Percentiles rank a stretch among this genome's conserved stretches.
Evolutionary conservation across 2,113 vertebrate genomes (phyloP).

Genomic region (Xyliphius kryptos): DNA sequence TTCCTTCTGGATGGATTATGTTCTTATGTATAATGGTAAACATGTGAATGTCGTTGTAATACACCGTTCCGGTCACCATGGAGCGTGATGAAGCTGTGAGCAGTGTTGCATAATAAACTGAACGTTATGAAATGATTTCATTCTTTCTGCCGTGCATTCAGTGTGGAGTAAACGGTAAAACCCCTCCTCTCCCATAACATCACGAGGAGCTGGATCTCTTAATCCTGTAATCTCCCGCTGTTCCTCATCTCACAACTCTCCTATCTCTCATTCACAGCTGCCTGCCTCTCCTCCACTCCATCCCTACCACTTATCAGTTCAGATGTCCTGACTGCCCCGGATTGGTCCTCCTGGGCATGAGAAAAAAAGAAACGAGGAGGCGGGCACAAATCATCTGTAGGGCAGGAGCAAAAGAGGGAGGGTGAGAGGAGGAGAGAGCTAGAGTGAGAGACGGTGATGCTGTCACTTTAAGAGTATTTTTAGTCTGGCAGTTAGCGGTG

Average conservation of each 20-base stretch:
- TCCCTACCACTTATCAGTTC: constrained; percentile 42
- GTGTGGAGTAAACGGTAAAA: constrained; percentile 1
- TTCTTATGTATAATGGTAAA: too few species aligned
- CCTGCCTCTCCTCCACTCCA: constrained; percentile 20
- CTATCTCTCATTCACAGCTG: constrained; percentile 31
- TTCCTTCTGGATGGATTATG: too few species aligned
- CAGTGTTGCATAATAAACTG: background rate
- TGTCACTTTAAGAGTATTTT: constrained; percentile 76
- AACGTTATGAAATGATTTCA: background rate
- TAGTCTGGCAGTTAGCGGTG: constrained; percentile 61
- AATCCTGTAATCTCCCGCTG: constrained; percentile 35
- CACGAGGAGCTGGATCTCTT: constrained; percentile 18
- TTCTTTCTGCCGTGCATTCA: background rate
- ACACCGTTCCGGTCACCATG: too few species aligned
- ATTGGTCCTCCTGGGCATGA: constrained; percentile 41
- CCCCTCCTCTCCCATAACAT: constrained; percentile 10
- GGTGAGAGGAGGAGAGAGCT: background rate
- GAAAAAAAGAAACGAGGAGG: constrained; percentile 37
- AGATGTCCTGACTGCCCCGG: constrained; percentile 52
- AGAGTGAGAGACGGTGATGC: constrained; percentile 30
- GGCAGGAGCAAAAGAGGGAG: background rate
- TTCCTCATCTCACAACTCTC: constrained; percentile 19
- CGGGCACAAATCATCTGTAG: constrained; percentile 46
- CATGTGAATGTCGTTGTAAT: too few species aligned
- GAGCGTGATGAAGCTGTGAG: background rate